These are phyloP conservation scores for Erpobdella octoculata DNA, from an alignment of 2,888 invertebrate genomes.

Conservation along the genomic window DNA sequence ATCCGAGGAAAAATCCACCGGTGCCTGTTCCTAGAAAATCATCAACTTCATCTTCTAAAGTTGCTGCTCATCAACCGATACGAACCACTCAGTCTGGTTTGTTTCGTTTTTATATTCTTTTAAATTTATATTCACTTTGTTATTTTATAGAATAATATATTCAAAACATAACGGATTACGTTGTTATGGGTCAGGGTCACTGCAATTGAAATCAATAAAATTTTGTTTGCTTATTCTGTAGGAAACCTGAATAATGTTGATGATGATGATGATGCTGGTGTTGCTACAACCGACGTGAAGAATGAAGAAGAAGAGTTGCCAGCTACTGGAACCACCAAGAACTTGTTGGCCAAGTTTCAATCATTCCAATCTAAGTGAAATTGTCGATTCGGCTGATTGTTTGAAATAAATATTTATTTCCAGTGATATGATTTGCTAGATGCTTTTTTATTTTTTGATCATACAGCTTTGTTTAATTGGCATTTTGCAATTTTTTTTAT, in stretches of 20 bases:
- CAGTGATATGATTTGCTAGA: too few relatives aligned
- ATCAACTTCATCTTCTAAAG: neutral
- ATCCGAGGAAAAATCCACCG: constrained; percentile 33
- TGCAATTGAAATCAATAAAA: neutral
- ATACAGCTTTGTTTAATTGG: too few relatives aligned
- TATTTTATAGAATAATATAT: too few relatives aligned
- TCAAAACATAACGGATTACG: too few relatives aligned
- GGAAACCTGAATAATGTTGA: neutral
- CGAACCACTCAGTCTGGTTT: neutral
- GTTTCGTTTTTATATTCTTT: neutral
- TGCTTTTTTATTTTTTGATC: too few relatives aligned
- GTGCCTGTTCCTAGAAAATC: constrained; percentile 23
- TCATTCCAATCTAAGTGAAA: too few relatives aligned
- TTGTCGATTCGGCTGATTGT: too few relatives aligned
- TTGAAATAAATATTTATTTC: too few relatives aligned
- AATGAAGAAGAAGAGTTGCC: constrained; percentile 48
- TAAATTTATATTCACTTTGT: neutral
- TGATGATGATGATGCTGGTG: neutral
- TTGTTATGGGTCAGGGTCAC: too few relatives aligned
- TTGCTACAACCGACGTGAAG: neutral
- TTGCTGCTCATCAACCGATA: constrained; percentile 11
- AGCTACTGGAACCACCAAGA: constrained; percentile 68
- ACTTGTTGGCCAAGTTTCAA: constrained; percentile 76
- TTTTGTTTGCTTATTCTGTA: neutral
- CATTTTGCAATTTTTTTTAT: too few relatives aligned